These are phyloP conservation scores for Habropoda laboriosa DNA, from an alignment of 1,140 invertebrate species.

Conservation along the genomic window DNA sequence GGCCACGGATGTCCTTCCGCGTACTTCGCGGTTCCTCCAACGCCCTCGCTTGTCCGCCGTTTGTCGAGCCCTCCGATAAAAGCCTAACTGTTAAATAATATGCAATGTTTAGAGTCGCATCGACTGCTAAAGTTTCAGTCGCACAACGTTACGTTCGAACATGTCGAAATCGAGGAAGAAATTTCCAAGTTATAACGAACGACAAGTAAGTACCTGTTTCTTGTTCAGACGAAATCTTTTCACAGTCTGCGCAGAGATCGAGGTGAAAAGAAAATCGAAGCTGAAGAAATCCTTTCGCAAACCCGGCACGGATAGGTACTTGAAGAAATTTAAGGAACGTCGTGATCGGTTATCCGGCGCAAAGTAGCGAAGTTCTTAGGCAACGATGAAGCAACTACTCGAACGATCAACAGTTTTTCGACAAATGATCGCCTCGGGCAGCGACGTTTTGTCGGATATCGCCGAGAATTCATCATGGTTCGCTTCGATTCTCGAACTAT, in stretches of 20 bases:
- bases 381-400: neutral
- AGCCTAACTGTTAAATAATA: too few relatives aligned
- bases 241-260: too few relatives aligned
- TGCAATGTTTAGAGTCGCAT: too few relatives aligned
- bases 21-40: neutral
- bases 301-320: neutral
- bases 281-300: neutral
- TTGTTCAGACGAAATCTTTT: too few relatives aligned
- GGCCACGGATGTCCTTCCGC: neutral
- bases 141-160: too few relatives aligned
- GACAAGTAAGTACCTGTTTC: too few relatives aligned
- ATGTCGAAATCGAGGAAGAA: too few relatives aligned
- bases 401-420: slow-evolving; percentile 1
- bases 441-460: neutral
- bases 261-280: neutral
- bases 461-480: neutral
- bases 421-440: neutral
- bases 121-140: too few relatives aligned
- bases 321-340: neutral
- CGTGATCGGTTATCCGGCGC: neutral
- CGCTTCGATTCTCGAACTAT: neutral
- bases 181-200: too few relatives aligned
- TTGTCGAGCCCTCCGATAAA: neutral
- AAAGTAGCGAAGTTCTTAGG: neutral
- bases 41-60: neutral